Percentiles rank a stretch among this genome's conserved stretches.
Conservation (phyloP, 1,140 invertebrate species). For the Drosophila trapezifrons region DNA sequence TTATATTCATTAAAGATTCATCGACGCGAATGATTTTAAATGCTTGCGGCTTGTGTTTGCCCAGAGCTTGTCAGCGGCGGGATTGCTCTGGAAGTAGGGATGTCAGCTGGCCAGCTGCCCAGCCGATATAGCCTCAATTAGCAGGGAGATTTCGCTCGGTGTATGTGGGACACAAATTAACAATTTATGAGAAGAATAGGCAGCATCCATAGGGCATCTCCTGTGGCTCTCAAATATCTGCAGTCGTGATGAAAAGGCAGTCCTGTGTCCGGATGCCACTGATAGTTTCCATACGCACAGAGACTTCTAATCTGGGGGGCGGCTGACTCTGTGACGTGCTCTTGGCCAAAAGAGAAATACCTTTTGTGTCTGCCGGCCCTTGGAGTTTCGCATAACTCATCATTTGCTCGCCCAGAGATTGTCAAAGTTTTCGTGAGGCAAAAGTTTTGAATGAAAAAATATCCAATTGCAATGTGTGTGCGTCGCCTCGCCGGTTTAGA, state of each 20-base stretch:
- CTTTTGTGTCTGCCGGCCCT: constrained; percentile 38
- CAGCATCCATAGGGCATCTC: neutral
- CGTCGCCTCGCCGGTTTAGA: constrained; percentile 8
- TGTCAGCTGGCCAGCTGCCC: neutral
- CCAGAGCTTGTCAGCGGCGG: constrained; percentile 14
- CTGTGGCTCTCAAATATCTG: constrained; percentile 1
- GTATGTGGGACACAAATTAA: constrained; percentile 19
- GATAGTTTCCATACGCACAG: constrained; percentile 14
- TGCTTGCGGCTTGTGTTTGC: constrained; percentile 23
- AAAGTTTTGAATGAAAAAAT: constrained; percentile 45
- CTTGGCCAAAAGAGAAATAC: constrained; percentile 35
- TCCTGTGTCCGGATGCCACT: constrained; percentile 13
- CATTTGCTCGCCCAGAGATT: constrained; percentile 39
- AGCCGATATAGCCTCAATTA: constrained; percentile 3
- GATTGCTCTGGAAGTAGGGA: constrained; percentile 5
- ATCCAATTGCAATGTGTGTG: constrained; percentile 39
- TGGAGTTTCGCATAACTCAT: constrained; percentile 48
- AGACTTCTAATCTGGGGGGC: constrained; percentile 21
- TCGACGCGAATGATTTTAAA: constrained; percentile 66
- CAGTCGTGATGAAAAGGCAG: constrained; percentile 16
- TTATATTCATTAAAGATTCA: constrained; percentile 77
- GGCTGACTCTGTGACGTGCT: neutral
- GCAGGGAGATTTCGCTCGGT: neutral
- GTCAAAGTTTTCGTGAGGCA: constrained; percentile 41
- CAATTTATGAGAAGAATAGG: neutral